Evolutionary conservation across 1,140 invertebrate species (phyloP), one percentile per base, ranked within the genome.

Genomic region (Idris sp.): DNA sequence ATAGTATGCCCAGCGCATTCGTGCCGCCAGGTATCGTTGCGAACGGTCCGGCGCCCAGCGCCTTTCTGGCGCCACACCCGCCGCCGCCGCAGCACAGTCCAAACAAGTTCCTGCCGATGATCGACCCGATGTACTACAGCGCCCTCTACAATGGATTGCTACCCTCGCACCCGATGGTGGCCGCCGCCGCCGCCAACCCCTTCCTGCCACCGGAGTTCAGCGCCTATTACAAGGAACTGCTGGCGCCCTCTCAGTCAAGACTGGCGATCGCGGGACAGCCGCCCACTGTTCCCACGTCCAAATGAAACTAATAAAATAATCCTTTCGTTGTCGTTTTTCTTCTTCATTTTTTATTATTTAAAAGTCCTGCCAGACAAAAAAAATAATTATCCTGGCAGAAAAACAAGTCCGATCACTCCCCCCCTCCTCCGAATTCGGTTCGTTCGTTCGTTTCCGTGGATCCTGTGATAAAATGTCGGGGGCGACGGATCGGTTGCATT

Each of bases 91-190:
- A 86, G 62, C 46, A 83, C 28, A 68, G 67, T 14, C 44, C 80
- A 13, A 84, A 79, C 56, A 87, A 84, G 73, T 88, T 82, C 75
- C 79, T 86, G 72, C 84, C 85, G 8, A 85, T 87, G 0, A 35
- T 88, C 7, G 84, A 88, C 53, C 84, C 86, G 1, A 79, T 84
- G 76, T 87, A 87, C 54, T 87, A 87, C 56, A 79, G 81, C 19
- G 81, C 84, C 18, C 81, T 89, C 49, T 89, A 88, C 58, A 88
- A 86, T 53, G 82, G 85, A 16, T 77, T 87, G 18, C 79, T 88
- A 44, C 79, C 85, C 8, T 79, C 83, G 18, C 81, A 79, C 13
- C 81, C 84, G 72, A 74, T 77, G 40, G 77, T 81, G 44, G 44
- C 64, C 2, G 54, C 49, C 1, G 30, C 67, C 19, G 72, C 53